Evolutionary conservation across 2,888 invertebrate species (phyloP).

Genomic region (Cataglyphis cursor): DNA sequence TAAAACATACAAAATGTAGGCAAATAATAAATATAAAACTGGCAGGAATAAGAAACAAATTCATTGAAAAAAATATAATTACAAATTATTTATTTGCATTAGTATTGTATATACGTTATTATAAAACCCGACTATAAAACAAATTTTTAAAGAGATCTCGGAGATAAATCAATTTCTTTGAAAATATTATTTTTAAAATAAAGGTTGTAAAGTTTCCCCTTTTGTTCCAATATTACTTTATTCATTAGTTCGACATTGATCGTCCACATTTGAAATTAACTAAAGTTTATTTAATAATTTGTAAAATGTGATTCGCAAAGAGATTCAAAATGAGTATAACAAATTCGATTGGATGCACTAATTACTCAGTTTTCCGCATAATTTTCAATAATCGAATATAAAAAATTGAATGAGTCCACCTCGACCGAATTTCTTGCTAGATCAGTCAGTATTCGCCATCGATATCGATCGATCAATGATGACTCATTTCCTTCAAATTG

Average conservation of each 20-base stretch:
- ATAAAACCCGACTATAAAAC: not conserved
- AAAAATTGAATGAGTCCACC: too few species aligned
- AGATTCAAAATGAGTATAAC: not conserved
- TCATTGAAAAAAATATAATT: not conserved
- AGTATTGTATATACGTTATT: not conserved
- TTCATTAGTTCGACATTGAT: not conserved
- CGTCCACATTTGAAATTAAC: too few species aligned
- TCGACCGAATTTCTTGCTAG: too few species aligned
- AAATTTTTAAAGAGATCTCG: not conserved
- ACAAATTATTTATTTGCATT: not conserved
- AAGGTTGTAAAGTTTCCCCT: not conserved
- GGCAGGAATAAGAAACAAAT: not conserved
- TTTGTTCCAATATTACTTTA: too few species aligned
- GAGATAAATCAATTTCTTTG: not conserved
- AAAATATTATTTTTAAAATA: not conserved
- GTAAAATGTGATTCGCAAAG: too few species aligned
- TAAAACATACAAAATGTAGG: not conserved
- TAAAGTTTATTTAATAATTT: too few species aligned
- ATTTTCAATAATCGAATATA: too few species aligned
- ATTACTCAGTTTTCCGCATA: too few species aligned
- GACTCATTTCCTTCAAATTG: not conserved
- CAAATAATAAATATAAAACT: not conserved
- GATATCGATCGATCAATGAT: too few species aligned
- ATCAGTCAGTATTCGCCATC: too few species aligned
- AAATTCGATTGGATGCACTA: not conserved